Percentiles rank a stretch among this genome's conserved stretches.
phyloP scores from a whole-genome alignment of 2,797 vertebrate species.

The Perodicticus potto region DNA sequence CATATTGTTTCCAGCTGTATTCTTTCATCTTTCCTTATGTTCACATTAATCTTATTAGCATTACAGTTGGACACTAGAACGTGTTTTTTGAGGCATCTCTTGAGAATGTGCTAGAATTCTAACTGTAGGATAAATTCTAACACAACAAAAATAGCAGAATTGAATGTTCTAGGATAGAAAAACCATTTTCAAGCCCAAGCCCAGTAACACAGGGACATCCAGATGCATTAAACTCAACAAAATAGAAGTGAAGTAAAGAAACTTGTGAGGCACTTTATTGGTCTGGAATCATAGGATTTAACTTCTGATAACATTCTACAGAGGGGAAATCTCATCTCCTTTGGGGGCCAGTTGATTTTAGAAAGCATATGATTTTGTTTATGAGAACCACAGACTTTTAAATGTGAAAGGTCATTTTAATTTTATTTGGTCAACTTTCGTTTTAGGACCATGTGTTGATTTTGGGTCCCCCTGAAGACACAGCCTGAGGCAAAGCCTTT shows the following conservation, averaged over 20 bases:
- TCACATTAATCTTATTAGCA: constrained; percentile 3
- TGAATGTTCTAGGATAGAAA: constrained; percentile 8
- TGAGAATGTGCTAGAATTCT: neutral
- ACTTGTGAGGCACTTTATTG: neutral
- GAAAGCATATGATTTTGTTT: constrained; percentile 14
- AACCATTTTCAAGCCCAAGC: neutral
- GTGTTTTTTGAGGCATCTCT: constrained; percentile 23
- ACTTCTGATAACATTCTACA: constrained; percentile 13
- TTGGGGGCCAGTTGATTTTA: neutral
- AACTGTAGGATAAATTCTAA: neutral
- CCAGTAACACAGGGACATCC: neutral
- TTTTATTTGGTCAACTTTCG: neutral
- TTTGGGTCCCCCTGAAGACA: neutral
- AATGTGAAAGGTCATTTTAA: neutral
- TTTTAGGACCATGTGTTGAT: neutral
- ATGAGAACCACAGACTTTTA: neutral
- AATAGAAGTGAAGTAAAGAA: neutral
- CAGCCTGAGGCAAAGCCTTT: neutral
- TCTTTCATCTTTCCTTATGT: neutral
- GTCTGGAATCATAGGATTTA: neutral
- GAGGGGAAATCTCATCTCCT: neutral
- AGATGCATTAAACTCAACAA: constrained; percentile 31
- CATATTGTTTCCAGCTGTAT: neutral
- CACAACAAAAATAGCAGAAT: neutral
- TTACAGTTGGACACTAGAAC: neutral